These are phyloP conservation scores for Drosophila birchii DNA, from an alignment of 2,888 invertebrate genomes.

Conservation along the genomic window DNA sequence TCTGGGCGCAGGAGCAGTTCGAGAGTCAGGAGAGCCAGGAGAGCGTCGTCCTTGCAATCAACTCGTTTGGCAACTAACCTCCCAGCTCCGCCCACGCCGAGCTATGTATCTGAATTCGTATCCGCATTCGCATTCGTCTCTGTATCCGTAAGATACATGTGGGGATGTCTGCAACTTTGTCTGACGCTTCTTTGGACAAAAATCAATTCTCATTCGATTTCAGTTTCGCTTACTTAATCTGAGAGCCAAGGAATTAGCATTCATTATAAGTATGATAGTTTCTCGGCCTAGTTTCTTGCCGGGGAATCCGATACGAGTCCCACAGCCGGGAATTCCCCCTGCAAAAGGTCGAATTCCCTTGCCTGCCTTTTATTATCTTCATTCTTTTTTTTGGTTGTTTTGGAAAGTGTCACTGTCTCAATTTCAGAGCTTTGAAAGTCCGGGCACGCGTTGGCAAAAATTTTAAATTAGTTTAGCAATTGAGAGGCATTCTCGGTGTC, in stretches of 20 bases:
- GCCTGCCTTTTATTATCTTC: slow-evolving; percentile 1
- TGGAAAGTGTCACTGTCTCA: slow-evolving; percentile 57
- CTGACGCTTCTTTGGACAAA: slow-evolving; percentile 42
- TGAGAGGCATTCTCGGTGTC: slow-evolving; percentile 64
- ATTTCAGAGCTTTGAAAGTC: slow-evolving; percentile 50
- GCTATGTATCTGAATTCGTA: slow-evolving; percentile 6
- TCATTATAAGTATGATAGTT: slow-evolving; percentile 63
- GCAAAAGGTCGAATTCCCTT: slow-evolving; percentile 41
- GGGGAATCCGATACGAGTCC: slow-evolving; percentile 6
- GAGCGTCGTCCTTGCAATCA: slow-evolving; percentile 54
- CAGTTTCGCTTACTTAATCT: slow-evolving; percentile 62
- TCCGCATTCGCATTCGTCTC: slow-evolving; percentile 5
- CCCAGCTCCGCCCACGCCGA: slow-evolving; percentile 21
- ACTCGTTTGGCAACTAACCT: slow-evolving; percentile 35
- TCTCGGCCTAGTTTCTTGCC: slow-evolving; percentile 42
- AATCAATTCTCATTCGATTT: slow-evolving; percentile 73
- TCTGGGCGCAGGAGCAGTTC: slow-evolving; percentile 31
- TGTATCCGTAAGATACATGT: slow-evolving; percentile 57
- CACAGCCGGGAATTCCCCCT: slow-evolving; percentile 44
- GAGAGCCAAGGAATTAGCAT: slow-evolving; percentile 66
- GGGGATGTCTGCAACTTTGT: slow-evolving; percentile 59
- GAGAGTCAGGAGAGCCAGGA: slow-evolving; percentile 1
- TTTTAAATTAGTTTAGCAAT: slow-evolving; percentile 80
- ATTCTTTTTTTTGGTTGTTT: neutral
- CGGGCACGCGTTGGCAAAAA: slow-evolving; percentile 69